These are phyloP conservation scores for Ricordea florida DNA, from an alignment of 92 coral and sea anemone species.

Conservation along the genomic window DNA sequence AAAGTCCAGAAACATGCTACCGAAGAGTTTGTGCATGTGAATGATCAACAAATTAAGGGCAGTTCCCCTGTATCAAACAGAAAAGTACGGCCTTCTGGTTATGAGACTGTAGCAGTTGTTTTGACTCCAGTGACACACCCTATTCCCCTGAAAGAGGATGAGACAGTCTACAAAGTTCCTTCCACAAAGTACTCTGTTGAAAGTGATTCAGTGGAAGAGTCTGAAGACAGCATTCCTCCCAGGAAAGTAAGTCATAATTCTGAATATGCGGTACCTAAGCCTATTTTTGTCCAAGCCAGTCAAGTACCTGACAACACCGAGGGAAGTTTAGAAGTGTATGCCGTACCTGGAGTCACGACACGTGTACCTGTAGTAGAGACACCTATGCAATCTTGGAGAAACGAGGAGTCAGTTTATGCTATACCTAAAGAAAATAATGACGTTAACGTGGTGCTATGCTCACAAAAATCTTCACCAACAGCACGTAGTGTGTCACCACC, in stretches of 20 bases:
- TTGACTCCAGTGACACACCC: slow-evolving; percentile 1
- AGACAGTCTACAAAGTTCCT: slow-evolving; percentile 44
- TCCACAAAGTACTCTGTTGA: background rate
- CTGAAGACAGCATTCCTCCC: slow-evolving; percentile 5
- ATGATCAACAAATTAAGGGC: background rate
- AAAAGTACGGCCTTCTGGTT: slow-evolving; percentile 17
- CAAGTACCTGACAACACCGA: slow-evolving; percentile 7
- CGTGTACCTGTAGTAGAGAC: slow-evolving; percentile 17
- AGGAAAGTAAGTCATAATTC: background rate
- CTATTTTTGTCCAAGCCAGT: background rate
- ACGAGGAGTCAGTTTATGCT: background rate
- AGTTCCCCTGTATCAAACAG: too few species aligned
- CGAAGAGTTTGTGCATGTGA: background rate
- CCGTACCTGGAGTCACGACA: slow-evolving; percentile 36
- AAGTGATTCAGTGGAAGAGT: background rate
- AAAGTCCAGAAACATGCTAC: background rate
- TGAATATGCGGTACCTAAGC: slow-evolving; percentile 34
- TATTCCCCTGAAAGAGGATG: slow-evolving; percentile 31
- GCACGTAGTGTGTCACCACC: slow-evolving; percentile 40
- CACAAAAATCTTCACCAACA: background rate
- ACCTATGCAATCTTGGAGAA: background rate
- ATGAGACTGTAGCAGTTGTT: slow-evolving; percentile 6
- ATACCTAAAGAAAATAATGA: background rate
- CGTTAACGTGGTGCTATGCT: background rate
- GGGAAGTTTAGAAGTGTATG: slow-evolving; percentile 25